Evolutionary conservation across 2,888 invertebrate genomes (phyloP).

Genomic region (Cephus spinipes): DNA sequence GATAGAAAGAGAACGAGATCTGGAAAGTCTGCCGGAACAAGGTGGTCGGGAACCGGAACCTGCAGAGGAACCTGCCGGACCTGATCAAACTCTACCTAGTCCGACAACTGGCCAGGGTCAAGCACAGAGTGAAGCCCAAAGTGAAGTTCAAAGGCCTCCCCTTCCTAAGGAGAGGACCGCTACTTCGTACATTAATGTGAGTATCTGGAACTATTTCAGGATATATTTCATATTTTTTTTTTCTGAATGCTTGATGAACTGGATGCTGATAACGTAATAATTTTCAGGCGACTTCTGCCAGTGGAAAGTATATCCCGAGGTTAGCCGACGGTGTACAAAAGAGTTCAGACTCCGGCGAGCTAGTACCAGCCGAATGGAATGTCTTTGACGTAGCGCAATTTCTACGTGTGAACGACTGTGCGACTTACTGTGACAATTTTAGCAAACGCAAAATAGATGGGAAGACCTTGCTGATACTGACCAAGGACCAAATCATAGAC

Average conservation of each 20-base stretch:
- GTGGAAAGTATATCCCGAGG: conserved; percentile 71
- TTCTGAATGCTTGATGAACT: conserved; percentile 5
- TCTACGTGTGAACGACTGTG: conserved; percentile 86
- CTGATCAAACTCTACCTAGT: conserved; percentile 68
- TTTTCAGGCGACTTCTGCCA: conserved; percentile 67
- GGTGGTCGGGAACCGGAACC: conserved; percentile 69
- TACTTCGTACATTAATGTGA: conserved; percentile 75
- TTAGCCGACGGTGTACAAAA: conserved; percentile 67
- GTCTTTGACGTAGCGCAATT: conserved; percentile 90
- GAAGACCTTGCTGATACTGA: conserved; percentile 80
- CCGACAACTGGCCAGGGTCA: conserved; percentile 64
- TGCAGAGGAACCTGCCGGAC: conserved; percentile 70
- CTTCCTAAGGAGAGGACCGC: conserved; percentile 72
- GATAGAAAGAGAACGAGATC: conserved; percentile 58
- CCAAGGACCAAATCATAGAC: conserved; percentile 91
- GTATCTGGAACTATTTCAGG: conserved; percentile 29
- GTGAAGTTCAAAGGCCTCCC: conserved; percentile 67
- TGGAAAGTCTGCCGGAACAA: conserved; percentile 61
- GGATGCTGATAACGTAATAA: background rate
- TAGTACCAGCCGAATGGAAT: conserved; percentile 81
- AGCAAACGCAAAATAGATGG: conserved; percentile 81
- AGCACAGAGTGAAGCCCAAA: conserved; percentile 61
- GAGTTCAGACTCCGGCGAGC: conserved; percentile 70
- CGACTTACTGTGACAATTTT: conserved; percentile 73
- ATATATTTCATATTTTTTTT: background rate